Evolutionary conservation across 2,113 vertebrate genomes (phyloP), one percentile per base, ranked within the genome.

Genomic region (Martes martes): DNA sequence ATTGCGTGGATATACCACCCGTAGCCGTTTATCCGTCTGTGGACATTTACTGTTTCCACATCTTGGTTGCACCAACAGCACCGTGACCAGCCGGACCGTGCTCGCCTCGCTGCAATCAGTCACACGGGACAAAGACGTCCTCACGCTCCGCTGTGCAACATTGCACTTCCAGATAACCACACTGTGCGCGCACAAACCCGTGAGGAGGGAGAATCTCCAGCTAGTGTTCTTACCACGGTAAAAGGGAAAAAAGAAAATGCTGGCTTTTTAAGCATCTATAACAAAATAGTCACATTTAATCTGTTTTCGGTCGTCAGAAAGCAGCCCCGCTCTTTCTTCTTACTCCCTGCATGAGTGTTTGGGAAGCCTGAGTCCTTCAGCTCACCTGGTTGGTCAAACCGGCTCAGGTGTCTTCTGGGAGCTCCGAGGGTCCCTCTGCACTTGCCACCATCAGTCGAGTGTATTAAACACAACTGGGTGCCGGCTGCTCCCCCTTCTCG

Each of bases 41-140:
- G 33, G 57, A 26, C 42, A 36, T 21, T 90, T 26, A 84, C 15
- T 59, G 67, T 63, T 74, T 74, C 55, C 67, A 23, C 11, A 0
- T 63, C 69, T 31, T 16, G 2, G 33, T 31, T 8, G 18, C 33
- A 39, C 10, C 2, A 28, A 28, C 26, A 23, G 42, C 1, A 4
- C 16, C 6, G 2, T 55, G 79, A 26, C 33, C 18, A 71, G 26
- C 26, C 8, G 1, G 16, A 61, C 24, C 2, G 6, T 7, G 31
- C 39, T 23, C 6, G 2, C 7, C 26, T 61, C 24, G 19, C 39
- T 84, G 16, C 16, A 47, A 14, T 74, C 15, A 7, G 39, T 73
- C n/a, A 6, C 2, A 5, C 7, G 28, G 9, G 18, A 18, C 4
- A 18, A 8, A 9, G 21, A 10, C 0, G 2, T 39, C 71, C 67